Percentiles rank a stretch among this genome's conserved stretches.
Conservation (phyloP, 2,113 vertebrate genomes). For the Tachysurus fulvidraco region DNA sequence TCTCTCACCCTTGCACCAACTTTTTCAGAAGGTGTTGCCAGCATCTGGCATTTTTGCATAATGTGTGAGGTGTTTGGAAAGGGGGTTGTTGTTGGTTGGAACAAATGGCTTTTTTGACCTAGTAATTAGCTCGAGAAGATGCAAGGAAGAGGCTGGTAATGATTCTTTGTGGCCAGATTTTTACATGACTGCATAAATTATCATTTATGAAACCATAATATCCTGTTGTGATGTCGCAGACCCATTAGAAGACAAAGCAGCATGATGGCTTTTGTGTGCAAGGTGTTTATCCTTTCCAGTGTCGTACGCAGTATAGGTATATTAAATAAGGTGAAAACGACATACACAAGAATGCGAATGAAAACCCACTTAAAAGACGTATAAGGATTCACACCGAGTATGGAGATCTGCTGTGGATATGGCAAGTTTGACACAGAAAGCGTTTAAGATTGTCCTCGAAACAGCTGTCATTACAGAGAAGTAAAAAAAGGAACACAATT, state of each 20-base stretch:
- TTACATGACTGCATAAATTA: conserved; percentile 73
- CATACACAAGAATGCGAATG: background rate
- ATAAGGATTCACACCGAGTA: conserved; percentile 26
- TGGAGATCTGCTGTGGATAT: conserved; percentile 71
- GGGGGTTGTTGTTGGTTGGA: conserved; percentile 68
- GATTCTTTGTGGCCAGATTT: conserved; percentile 71
- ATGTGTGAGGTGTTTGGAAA: conserved; percentile 71
- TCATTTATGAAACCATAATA: conserved; percentile 74
- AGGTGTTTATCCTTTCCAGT: conserved; percentile 40
- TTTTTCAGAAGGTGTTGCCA: conserved; percentile 74
- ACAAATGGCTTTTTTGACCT: conserved; percentile 83
- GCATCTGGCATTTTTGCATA: conserved; percentile 80
- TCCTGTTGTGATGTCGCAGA: conserved; percentile 66
- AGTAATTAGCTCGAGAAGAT: conserved; percentile 75
- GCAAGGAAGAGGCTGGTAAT: conserved; percentile 68
- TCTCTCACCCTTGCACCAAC: conserved; percentile 66
- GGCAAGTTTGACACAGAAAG: conserved; percentile 88
- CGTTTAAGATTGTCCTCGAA: conserved; percentile 85
- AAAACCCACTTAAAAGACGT: conserved; percentile 1
- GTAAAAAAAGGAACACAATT: conserved; percentile 90
- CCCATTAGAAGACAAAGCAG: conserved; percentile 50
- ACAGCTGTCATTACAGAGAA: conserved; percentile 89
- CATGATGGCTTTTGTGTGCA: conserved; percentile 55
- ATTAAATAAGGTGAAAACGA: conserved; percentile 1
- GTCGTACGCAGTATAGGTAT: conserved; percentile 14